These are phyloP conservation scores for Cyclophora punctaria DNA, from an alignment of 2,888 invertebrate species.

Conservation along the genomic window DNA sequence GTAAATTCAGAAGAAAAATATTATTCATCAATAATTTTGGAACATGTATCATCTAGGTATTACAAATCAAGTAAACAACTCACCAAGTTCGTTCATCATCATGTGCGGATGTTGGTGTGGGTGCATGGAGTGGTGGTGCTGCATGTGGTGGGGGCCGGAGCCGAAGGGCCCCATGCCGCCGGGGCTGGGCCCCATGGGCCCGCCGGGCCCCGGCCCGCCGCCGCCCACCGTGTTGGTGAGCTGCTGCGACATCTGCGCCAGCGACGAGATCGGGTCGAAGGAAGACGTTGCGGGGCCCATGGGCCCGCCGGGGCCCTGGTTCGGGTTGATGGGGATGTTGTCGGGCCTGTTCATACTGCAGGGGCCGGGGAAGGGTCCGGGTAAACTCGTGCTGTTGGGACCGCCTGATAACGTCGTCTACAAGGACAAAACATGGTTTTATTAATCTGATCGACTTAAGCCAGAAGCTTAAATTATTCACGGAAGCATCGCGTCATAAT, in stretches of 20 bases:
- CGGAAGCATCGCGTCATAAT: no score
- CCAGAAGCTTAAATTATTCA: no score
- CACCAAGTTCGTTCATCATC: constrained; percentile 72
- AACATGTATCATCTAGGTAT: neutral
- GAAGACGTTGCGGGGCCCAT: constrained; percentile 74
- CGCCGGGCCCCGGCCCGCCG: constrained; percentile 43
- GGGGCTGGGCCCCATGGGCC: constrained; percentile 54
- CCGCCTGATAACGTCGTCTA: constrained; percentile 68
- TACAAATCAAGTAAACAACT: constrained; percentile 6
- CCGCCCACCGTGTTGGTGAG: constrained; percentile 83
- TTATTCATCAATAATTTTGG: neutral
- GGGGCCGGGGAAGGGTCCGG: constrained; percentile 72
- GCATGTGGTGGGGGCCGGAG: constrained; percentile 62
- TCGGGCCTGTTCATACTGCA: constrained; percentile 66
- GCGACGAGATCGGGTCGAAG: constrained; percentile 94
- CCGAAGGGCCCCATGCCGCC: constrained; percentile 59
- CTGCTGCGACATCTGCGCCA: constrained; percentile 96
- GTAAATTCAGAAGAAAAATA: constrained; percentile 4
- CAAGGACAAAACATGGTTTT: neutral
- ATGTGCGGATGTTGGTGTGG: constrained; percentile 67
- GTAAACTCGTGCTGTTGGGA: constrained; percentile 63
- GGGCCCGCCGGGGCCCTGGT: constrained; percentile 72
- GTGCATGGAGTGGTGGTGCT: constrained; percentile 65
- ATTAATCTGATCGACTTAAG: no score
- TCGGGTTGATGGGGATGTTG: constrained; percentile 67